phyloP scores from a whole-genome alignment of 2,113 vertebrate genomes.

The Tragelaphus strepsiceros region DNA sequence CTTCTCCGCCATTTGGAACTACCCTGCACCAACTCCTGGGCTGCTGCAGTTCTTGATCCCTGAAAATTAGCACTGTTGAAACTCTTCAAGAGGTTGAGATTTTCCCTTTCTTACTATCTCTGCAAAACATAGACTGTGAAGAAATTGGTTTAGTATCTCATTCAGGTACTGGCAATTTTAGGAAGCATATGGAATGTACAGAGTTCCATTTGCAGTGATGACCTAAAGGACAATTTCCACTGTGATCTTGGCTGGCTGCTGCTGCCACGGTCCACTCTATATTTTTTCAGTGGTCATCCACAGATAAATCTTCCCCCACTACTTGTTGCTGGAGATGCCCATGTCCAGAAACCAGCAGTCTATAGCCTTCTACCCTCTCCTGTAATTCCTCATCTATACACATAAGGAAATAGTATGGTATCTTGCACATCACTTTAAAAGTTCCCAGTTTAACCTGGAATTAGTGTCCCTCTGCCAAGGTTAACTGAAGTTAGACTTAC shows the following conservation, averaged over 20 bases:
- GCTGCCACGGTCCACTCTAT: background rate
- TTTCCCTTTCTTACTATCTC: background rate
- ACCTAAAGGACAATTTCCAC: background rate
- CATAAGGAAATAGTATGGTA: background rate
- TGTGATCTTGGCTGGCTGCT: background rate
- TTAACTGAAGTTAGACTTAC: background rate
- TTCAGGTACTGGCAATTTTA: background rate
- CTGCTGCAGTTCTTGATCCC: background rate
- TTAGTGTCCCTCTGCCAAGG: background rate
- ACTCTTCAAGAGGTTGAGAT: background rate
- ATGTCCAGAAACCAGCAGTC: background rate
- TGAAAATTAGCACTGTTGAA: background rate
- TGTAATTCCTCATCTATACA: background rate
- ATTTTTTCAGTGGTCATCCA: background rate
- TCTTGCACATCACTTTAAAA: background rate
- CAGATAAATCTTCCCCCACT: background rate
- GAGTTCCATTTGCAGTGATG: background rate
- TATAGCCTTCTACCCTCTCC: background rate
- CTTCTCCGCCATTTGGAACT: background rate
- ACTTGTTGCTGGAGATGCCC: background rate
- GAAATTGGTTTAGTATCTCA: background rate
- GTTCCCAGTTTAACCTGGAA: background rate
- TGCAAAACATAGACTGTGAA: background rate
- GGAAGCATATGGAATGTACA: background rate
- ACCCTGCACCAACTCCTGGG: background rate